These are phyloP conservation scores for Luperina testacea DNA, from an alignment of 2,888 invertebrate genomes.

Conservation along the genomic window DNA sequence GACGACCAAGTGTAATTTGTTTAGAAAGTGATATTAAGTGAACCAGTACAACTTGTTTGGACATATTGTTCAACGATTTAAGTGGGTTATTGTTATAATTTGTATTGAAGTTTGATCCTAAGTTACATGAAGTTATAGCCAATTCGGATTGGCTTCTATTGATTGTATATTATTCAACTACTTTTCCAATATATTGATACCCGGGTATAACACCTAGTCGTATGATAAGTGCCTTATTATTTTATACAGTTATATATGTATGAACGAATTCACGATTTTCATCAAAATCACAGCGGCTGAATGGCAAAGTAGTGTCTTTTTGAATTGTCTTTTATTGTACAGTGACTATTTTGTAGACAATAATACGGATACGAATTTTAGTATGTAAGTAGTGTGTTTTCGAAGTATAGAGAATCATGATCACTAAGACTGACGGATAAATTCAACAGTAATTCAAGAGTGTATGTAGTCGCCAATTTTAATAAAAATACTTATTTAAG, in stretches of 20 bases:
- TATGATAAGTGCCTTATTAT: slow-evolving; percentile 83
- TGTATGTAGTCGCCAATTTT: slow-evolving; percentile 45
- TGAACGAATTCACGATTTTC: slow-evolving; percentile 19
- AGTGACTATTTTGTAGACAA: slow-evolving; percentile 35
- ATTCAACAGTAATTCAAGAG: slow-evolving; percentile 50
- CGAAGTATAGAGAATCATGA: slow-evolving; percentile 46
- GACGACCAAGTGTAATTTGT: slow-evolving; percentile 78
- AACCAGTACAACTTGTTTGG: slow-evolving; percentile 43
- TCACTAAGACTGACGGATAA: slow-evolving; percentile 65
- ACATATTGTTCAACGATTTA: slow-evolving; percentile 35
- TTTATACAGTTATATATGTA: slow-evolving; percentile 63
- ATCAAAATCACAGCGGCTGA: slow-evolving; percentile 12
- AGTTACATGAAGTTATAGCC: slow-evolving; percentile 5
- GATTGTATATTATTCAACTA: slow-evolving; percentile 33
- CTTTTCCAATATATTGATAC: slow-evolving; percentile 51
- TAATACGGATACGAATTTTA: slow-evolving; percentile 53
- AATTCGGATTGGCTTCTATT: slow-evolving; percentile 19
- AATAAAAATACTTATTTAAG: slow-evolving; percentile 57
- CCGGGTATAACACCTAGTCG: slow-evolving; percentile 78
- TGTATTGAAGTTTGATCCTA: slow-evolving; percentile 19
- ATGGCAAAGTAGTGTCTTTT: slow-evolving; percentile 12
- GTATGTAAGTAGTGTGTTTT: slow-evolving; percentile 59
- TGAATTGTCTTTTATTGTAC: slow-evolving; percentile 32
- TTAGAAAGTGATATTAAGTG: slow-evolving; percentile 51
- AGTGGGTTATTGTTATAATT: slow-evolving; percentile 28